Evolutionary conservation across 2,888 invertebrate species (phyloP), one percentile per base, ranked within the genome.

Genomic region (Drosophila maculinotata): DNA sequence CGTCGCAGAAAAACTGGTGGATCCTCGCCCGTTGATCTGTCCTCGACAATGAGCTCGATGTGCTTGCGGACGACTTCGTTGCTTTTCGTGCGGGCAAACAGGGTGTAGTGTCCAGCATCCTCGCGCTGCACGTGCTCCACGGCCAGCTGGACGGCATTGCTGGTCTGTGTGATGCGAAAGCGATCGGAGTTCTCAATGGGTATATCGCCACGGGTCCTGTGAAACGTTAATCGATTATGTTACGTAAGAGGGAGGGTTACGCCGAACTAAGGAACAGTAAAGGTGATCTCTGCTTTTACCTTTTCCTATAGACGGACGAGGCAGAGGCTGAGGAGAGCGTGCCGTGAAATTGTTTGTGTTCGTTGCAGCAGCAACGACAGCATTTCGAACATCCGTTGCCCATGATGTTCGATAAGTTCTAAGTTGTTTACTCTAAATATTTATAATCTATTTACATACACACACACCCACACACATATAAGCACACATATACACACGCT

Each of bases 1-100:
- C 97, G 93, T 66, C 97, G 94, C 67, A 97, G 92, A 92, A 98
- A 97, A 74, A 94, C 93, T 20, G 98, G 98, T 8, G 95, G 95
- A 91, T 95, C 94, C 66, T 95, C 95, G 48, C 94, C 94, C 36
- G 92, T 92, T 28, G 92, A 93, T 74, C 93, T 92, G 88, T 93
- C 94, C 67, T 93, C 94, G 42, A 95, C 93, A 59, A 93, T 91
- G 52, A 94, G 91, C 82, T 93, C 93, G 69, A 93, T 87, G 74
- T 93, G 92, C 78, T 93, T 92, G 77, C 94, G 90, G 49, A 92
- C 92, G 23, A 90, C 89, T 67, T 91, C 91, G 51, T 94, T 94
- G 57, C 91, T 83, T 93, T 91, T 94, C 92, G 90, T 93, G 83
- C 92, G 93, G 31, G 94, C 94, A 78, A 94, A 94, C 59, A 96